Evolutionary conservation across 2,113 vertebrate genomes (phyloP), one percentile per base, ranked within the genome.

Genomic region (Sphaerodactylus townsendi): DNA sequence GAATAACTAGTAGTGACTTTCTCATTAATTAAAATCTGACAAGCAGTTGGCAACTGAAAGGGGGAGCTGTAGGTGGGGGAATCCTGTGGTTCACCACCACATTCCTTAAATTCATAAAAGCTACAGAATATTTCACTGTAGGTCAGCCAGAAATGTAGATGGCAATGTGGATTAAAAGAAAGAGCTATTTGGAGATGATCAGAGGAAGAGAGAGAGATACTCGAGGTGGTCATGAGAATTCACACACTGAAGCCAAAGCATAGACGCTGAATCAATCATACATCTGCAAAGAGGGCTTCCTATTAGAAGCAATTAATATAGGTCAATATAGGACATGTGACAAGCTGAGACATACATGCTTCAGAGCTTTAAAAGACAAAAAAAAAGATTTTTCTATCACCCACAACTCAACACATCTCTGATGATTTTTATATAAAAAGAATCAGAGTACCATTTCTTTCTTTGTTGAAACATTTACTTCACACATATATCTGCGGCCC

Each of bases 11-110:
- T 93, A 93, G 91, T 88, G 90, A 93, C 91, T 92, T 93, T 94
- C 91, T 91, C 39, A 37, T 93, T 94, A 95, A 95, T 94, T 94
- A 94, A 93, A 94, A 91, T 91, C 91, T 94, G 94, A 94, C 94
- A 94, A 92, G 92, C 89, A 94, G 93, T 92, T 94, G 93, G 94
- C 93, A 94, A 92, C 92, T 94, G 91, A 95, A 93, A 94, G 84
- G 86, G 81, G 90, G 93, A 93, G 93, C 92, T 94, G 93, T 94
- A 94, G 93, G 94, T 94, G 92, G 93, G 93, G 90, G 92, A 93
- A 93, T 94, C 93, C 93, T 94, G 93, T 94, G 93, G 93, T 92
- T 94, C 90, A 91, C 92, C 93, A 93, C 92, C 39, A 79, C 94
- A 95, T 95, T 95, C 93, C 87, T 94, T 89, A 88, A 92, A 94